Percentiles rank a stretch among this genome's conserved stretches.
Conservation (phyloP, 2,797 vertebrate genomes). For the Intellagama lesueurii region DNA sequence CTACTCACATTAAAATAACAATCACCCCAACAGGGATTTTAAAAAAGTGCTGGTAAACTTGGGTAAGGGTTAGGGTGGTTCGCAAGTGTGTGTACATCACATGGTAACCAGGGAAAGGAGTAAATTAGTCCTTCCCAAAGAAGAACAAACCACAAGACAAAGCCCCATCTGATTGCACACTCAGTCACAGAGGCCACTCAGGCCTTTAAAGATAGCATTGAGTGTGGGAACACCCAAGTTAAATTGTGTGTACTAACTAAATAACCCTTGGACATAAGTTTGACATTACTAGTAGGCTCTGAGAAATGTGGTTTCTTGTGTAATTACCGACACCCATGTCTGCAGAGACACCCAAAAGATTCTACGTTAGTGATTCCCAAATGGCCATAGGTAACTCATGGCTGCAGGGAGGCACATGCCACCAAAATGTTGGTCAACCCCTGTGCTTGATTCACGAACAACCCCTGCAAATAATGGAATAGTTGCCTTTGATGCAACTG, state of each 20-base stretch:
- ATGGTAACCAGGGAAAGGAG: no score
- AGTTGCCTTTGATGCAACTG: not conserved
- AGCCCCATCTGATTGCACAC: not conserved
- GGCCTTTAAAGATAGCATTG: not conserved
- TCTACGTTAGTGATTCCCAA: not conserved
- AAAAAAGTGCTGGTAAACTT: no score
- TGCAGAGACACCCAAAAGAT: not conserved
- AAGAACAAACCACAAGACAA: no score
- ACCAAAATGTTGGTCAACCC: no score
- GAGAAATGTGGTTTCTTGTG: not conserved
- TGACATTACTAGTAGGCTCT: not conserved
- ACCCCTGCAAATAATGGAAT: not conserved
- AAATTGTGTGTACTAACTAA: not conserved
- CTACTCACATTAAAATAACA: no score
- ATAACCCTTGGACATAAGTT: not conserved
- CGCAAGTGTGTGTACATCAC: no score
- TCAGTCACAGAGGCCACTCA: not conserved
- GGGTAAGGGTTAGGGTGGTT: no score
- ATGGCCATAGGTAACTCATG: not conserved
- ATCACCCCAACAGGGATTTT: no score
- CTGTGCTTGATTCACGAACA: no score
- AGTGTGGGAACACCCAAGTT: not conserved
- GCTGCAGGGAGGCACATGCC: no score
- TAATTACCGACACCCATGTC: no score
- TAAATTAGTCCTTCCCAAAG: no score